A percentile compares a stretch with the other conserved stretches of the same genome.
Evolutionary conservation across 2,113 vertebrate genomes (phyloP).

Genomic region (Lycocorax pyrrhopterus): DNA sequence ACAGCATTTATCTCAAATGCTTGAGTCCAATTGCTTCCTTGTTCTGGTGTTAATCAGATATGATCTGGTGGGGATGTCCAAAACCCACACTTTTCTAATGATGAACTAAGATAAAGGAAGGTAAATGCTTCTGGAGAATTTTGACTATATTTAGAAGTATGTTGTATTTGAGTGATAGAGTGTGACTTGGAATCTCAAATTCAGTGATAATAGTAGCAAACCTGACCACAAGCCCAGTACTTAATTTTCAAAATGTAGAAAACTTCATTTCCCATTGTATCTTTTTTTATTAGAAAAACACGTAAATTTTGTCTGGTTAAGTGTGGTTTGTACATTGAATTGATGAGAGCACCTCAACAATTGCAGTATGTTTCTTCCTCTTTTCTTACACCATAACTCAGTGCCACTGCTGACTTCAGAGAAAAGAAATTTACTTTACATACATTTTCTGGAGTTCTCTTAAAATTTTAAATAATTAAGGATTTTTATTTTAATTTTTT

Average conservation of each 20-base stretch:
- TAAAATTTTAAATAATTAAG: neutral
- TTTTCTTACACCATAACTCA: neutral
- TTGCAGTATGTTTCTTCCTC: neutral
- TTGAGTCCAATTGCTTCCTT: neutral
- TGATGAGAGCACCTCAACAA: neutral
- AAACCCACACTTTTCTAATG: neutral
- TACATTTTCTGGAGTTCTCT: neutral
- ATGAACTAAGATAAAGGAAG: neutral
- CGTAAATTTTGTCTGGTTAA: neutral
- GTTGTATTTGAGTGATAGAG: neutral
- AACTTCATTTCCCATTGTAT: neutral
- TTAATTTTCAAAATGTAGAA: neutral
- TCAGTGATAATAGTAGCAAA: neutral
- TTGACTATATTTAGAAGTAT: neutral
- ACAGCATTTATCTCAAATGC: neutral
- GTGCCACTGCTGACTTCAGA: neutral
- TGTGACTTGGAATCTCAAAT: neutral
- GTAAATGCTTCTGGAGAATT: neutral
- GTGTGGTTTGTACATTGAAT: neutral
- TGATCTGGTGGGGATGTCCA: neutral
- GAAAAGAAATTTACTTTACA: neutral
- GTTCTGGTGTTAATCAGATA: neutral
- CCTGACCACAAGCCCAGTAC: neutral
- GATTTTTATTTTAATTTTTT: neutral
- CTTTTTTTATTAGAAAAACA: neutral